Conservation (phyloP, 2,888 invertebrate genomes). For the Trachelus stipa region DNA sequence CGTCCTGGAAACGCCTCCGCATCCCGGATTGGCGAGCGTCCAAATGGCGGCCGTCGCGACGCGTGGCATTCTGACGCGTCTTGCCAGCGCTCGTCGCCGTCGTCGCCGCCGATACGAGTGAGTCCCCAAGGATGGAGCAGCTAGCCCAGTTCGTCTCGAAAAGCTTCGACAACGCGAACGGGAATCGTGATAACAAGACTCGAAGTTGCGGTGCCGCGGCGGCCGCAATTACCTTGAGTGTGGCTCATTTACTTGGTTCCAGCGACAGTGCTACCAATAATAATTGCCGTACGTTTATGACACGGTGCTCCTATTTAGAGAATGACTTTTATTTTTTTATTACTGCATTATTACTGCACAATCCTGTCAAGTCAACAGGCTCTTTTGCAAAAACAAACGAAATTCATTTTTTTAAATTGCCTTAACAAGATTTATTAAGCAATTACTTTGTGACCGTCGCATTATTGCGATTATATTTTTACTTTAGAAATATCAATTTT, state of each 20-base stretch:
- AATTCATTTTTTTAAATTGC: neutral
- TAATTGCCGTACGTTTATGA: slow-evolving; percentile 42
- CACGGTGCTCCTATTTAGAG: neutral
- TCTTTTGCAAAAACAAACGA: neutral
- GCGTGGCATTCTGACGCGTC: slow-evolving; percentile 28
- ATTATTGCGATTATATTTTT: neutral
- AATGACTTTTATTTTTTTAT: neutral
- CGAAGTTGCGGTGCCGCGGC: slow-evolving; percentile 24
- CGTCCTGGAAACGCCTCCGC: slow-evolving; percentile 37
- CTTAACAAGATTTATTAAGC: neutral
- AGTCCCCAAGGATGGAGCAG: slow-evolving; percentile 79
- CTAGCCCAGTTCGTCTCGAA: slow-evolving; percentile 91
- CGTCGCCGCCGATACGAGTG: slow-evolving; percentile 30
- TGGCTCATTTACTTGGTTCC: slow-evolving; percentile 57
- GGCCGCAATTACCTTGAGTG: slow-evolving; percentile 55
- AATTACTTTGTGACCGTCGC: neutral
- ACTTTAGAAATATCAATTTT: neutral
- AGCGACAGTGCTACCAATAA: slow-evolving; percentile 35
- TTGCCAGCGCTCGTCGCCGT: slow-evolving; percentile 20
- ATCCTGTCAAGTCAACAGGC: neutral
- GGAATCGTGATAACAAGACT: slow-evolving; percentile 23
- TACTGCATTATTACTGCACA: neutral
- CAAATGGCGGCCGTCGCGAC: slow-evolving; percentile 43
- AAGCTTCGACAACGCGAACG: slow-evolving; percentile 73
- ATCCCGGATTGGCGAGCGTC: slow-evolving; percentile 43